Percentiles rank a stretch among this genome's conserved stretches.
Conservation (phyloP, 2,888 invertebrate species). For the Eulithis testata region DNA sequence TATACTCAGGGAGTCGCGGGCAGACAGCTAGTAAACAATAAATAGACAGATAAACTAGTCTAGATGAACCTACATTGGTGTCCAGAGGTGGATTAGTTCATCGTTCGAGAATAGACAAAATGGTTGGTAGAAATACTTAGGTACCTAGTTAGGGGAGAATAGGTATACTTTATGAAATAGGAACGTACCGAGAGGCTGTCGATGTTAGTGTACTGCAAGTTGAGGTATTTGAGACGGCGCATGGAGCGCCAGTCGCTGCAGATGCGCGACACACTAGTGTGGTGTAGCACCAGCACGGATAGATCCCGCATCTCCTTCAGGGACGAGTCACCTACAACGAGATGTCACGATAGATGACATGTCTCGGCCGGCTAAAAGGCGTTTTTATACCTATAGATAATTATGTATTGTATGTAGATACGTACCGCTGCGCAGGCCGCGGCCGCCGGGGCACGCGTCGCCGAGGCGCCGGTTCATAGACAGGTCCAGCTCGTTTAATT, state of each 20-base stretch:
- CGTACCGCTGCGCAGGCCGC: conserved; percentile 14
- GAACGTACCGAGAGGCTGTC: conserved; percentile 14
- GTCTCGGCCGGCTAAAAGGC: too few relatives aligned
- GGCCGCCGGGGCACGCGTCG: conserved; percentile 43
- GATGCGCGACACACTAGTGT: conserved; percentile 26
- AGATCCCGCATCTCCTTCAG: conserved; percentile 7
- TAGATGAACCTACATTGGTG: too few relatives aligned
- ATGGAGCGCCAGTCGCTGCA: conserved; percentile 41
- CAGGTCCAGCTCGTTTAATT: conserved; percentile 42
- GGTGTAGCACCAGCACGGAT: conserved; percentile 5
- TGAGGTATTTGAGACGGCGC: conserved; percentile 17
- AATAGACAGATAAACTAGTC: too few relatives aligned
- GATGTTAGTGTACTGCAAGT: conserved; percentile 19
- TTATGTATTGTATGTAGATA: too few relatives aligned
- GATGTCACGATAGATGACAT: not conserved
- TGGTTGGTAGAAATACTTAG: too few relatives aligned
- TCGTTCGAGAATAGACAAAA: too few relatives aligned
- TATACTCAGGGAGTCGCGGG: too few relatives aligned
- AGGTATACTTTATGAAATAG: not conserved
- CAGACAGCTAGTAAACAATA: too few relatives aligned
- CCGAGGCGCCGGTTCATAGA: conserved; percentile 42
- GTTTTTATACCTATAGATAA: too few relatives aligned
- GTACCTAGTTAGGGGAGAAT: too few relatives aligned
- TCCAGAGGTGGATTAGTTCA: too few relatives aligned
- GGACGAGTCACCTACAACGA: conserved; percentile 24